Evolutionary conservation across 1,140 invertebrate genomes (phyloP).

Genomic region (Yoshiicerus persimilis): DNA sequence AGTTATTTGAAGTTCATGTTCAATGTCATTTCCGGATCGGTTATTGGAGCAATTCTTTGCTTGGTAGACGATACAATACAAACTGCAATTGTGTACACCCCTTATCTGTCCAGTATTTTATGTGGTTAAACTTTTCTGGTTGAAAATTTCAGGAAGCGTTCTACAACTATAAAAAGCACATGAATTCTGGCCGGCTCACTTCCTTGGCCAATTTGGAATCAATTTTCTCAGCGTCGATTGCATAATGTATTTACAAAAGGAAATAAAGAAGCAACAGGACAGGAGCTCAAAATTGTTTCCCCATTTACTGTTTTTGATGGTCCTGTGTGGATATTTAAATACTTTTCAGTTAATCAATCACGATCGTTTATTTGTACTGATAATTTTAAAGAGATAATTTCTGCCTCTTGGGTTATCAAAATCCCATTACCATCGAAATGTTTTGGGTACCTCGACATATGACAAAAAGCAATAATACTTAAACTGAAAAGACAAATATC

Average conservation of each 20-base stretch:
- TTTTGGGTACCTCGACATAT: too few relatives aligned
- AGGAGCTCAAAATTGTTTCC: too few relatives aligned
- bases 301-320: too few relatives aligned
- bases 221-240: constrained; percentile 13
- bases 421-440: too few relatives aligned
- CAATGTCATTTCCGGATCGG: constrained; percentile 21
- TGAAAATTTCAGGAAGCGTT: background rate
- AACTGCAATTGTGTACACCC: background rate
- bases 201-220: constrained; percentile 23
- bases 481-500: background rate
- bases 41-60: constrained; percentile 20
- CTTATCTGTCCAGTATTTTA: background rate
- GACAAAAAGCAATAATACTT: background rate
- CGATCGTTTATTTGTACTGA: too few relatives aligned
- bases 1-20: constrained; percentile 14
- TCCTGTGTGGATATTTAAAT: too few relatives aligned
- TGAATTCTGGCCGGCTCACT: constrained; percentile 10
- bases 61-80: background rate
- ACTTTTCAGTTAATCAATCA: too few relatives aligned
- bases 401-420: too few relatives aligned
- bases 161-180: constrained; percentile 27
- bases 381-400: too few relatives aligned
- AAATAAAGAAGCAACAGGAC: background rate
- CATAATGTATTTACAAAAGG: background rate
- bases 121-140: background rate